Percentiles rank a stretch among this genome's conserved stretches.
These are phyloP conservation scores for Choristoneura rosaceana DNA, from an alignment of 2,888 invertebrate genomes.

Conservation along the genomic window DNA sequence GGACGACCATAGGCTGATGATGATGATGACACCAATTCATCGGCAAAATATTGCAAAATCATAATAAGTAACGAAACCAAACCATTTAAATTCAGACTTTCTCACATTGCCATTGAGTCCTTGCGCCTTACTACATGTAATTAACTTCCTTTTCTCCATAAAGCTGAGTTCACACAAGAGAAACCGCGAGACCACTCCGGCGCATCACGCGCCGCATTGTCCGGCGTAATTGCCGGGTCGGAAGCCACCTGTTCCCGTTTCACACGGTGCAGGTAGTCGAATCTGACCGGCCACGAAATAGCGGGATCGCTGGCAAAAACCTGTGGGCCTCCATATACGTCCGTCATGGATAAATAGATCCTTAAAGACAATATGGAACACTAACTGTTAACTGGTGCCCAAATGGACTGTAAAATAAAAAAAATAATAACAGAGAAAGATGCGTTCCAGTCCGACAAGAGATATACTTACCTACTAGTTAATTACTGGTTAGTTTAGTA, in stretches of 20 bases:
- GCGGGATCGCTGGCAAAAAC: slow-evolving; percentile 45
- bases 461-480: no score
- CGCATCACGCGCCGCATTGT: slow-evolving; percentile 75
- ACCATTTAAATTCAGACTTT: neutral
- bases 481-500: no score
- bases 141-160: slow-evolving; percentile 5
- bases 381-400: no score
- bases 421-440: no score
- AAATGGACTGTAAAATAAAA: no score
- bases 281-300: slow-evolving; percentile 64
- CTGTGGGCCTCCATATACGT: slow-evolving; percentile 14
- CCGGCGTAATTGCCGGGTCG: slow-evolving; percentile 76
- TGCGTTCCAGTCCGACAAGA: no score
- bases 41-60: no score
- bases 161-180: slow-evolving; percentile 43
- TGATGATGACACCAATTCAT: no score
- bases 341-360: slow-evolving; percentile 8
- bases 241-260: slow-evolving; percentile 81
- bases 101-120: neutral
- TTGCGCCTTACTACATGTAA: neutral
- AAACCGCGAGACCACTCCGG: slow-evolving; percentile 66
- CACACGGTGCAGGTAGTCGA: slow-evolving; percentile 80
- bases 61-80: neutral
- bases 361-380: neutral
- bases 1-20: no score